Evolutionary conservation across 2,113 vertebrate species (phyloP), one percentile per base, ranked within the genome.

Genomic region (Prunella himalayana): DNA sequence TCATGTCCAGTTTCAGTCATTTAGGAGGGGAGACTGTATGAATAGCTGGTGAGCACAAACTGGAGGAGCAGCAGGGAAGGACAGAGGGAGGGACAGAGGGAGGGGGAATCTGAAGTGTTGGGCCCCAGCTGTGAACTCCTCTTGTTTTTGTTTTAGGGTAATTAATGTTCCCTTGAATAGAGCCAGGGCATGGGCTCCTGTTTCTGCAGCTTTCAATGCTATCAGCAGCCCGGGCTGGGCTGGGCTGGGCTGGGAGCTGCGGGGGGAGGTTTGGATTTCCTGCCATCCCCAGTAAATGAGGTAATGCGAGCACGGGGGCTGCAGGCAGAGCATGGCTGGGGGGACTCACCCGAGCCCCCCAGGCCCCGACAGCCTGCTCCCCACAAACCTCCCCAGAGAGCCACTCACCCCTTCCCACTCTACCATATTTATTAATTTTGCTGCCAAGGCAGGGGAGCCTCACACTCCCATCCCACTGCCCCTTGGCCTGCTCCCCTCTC

Each of bases 61-160:
- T 8, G 61, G 92, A 95, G 56, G 35, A 92, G 88, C 92, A 95
- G 94, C 87, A 73, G 96, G 86, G 31, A 90, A 63, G 64, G 90
- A 83, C 72, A 72, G 60, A 84, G 60, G 30, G 42, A 89, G 57
- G 45, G 84, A 78, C 41, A 28, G 49, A 85, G 70, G 64, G 73
- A 91, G 82, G 66, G 83, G 78, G 88, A 84, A 76, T 83, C 65
- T 77, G 73, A 84, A 96, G 91, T 94, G 90, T 96, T 92, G 90
- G 92, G 78, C 82, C 94, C 92, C 90, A 97, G 90, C 95, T 96
- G 92, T 93, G 93, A 95, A 90, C 94, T 85, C 76, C 78, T 94
- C 94, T 90, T 95, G 86, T 88, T 97, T 97, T 97, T 96, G 97
- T 97, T 97, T 97, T 93, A 97, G 95, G 88, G 90, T 96, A 97